Conservation (phyloP, 2,113 vertebrate species). For the Labrus mixtus region DNA sequence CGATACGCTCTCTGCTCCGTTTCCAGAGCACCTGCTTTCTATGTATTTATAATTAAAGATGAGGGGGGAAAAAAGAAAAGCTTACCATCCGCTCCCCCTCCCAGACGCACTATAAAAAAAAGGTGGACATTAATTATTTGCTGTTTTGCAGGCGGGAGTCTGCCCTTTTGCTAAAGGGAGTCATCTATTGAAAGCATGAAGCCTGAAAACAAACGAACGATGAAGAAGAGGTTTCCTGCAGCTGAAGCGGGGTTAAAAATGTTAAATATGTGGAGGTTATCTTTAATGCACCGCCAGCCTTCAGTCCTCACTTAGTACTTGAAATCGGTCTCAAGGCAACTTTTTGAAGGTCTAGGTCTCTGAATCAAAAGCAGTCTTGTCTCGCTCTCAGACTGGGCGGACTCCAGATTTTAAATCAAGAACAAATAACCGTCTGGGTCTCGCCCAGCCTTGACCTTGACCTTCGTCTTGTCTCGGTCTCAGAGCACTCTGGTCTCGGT, state of each 20-base stretch:
- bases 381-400: too few relatives aligned
- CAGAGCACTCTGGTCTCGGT: too few relatives aligned
- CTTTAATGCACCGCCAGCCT: too few relatives aligned
- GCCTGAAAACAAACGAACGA: conserved; percentile 51
- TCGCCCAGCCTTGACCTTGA: too few relatives aligned
- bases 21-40: conserved; percentile 4
- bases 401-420: too few relatives aligned
- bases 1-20: neutral
- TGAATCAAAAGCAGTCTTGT: too few relatives aligned
- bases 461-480: too few relatives aligned
- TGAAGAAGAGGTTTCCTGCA: conserved; percentile 33
- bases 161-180: conserved; percentile 76
- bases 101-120: conserved; percentile 38
- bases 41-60: conserved; percentile 41
- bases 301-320: too few relatives aligned
- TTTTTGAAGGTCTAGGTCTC: too few relatives aligned
- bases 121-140: conserved; percentile 80
- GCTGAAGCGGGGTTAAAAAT: conserved; percentile 9
- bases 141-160: conserved; percentile 74
- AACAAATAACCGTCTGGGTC: too few relatives aligned
- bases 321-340: too few relatives aligned
- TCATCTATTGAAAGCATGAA: conserved; percentile 70
- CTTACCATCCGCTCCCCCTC: conserved; percentile 15
- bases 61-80: conserved; percentile 1
- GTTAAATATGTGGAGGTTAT: neutral